phyloP scores from a whole-genome alignment of 2,113 vertebrate species.

The Cygnus buccinator region DNA sequence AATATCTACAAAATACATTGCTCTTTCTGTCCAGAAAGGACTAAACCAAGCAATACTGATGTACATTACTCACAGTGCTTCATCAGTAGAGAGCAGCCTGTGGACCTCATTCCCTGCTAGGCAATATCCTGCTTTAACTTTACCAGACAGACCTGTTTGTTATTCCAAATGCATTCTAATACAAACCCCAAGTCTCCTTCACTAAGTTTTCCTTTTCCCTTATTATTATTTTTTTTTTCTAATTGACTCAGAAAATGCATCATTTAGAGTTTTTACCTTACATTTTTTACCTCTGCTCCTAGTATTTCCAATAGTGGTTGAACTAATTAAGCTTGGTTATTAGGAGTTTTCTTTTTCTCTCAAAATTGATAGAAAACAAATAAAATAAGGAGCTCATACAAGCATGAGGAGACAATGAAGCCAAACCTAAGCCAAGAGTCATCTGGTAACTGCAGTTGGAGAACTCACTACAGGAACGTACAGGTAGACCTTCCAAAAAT shows the following conservation, averaged over 20 bases:
- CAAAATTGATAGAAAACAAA: neutral
- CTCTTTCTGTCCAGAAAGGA: neutral
- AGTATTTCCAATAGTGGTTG: neutral
- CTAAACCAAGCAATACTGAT: neutral
- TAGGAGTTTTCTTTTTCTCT: neutral
- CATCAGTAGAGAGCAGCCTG: neutral
- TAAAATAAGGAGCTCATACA: neutral
- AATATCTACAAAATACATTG: neutral
- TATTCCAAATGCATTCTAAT: neutral
- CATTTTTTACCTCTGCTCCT: neutral
- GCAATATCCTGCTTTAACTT: neutral
- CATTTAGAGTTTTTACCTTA: neutral
- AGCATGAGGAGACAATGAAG: neutral
- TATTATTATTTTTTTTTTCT: neutral
- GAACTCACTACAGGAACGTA: neutral
- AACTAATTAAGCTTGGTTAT: neutral
- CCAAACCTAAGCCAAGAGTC: neutral
- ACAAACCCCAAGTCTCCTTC: neutral
- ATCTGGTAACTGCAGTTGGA: neutral
- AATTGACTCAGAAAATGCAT: neutral
- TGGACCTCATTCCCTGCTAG: neutral
- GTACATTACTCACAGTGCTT: fast-evolving
- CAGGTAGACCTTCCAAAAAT: neutral
- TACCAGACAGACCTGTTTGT: neutral
- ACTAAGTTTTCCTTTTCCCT: neutral